A percentile compares a stretch with the other conserved stretches of the same genome.
These are phyloP conservation scores for Gryllus bimaculatus DNA, from an alignment of 1,140 invertebrate genomes.

Conservation along the genomic window DNA sequence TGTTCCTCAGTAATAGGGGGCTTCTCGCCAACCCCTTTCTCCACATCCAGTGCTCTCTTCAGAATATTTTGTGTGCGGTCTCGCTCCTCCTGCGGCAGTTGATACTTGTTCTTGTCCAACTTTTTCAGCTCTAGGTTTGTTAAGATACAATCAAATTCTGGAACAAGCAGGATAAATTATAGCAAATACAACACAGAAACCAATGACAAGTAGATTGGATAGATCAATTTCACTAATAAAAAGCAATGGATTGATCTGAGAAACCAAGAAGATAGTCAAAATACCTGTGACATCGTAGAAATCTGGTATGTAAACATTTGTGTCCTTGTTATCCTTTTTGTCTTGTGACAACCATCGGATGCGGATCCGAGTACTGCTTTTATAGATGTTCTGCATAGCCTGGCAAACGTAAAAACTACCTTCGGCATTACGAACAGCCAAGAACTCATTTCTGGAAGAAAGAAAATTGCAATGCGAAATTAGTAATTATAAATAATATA, in stretches of 20 bases:
- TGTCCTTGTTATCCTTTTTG: conserved; percentile 45
- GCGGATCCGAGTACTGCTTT: conserved; percentile 66
- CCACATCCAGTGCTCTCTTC: conserved; percentile 70
- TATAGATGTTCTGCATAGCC: conserved; percentile 83
- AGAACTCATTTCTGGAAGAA: conserved; percentile 70
- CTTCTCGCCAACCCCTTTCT: conserved; percentile 55
- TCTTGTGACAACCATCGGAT: conserved; percentile 83
- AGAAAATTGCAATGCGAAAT: background rate
- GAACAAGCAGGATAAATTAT: conserved; percentile 28
- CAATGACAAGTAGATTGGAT: background rate
- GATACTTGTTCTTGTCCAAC: conserved; percentile 58
- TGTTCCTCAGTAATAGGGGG: conserved; percentile 68
- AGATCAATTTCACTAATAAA: background rate
- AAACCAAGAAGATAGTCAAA: conserved; percentile 16
- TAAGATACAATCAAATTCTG: conserved; percentile 81
- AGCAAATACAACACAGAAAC: conserved; percentile 18
- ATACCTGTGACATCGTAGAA: conserved; percentile 80
- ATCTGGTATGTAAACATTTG: conserved; percentile 75
- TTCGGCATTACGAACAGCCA: conserved; percentile 80
- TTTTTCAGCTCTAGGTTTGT: conserved; percentile 72
- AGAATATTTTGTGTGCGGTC: conserved; percentile 73
- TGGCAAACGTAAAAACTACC: conserved; percentile 86
- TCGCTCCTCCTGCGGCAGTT: conserved; percentile 60
- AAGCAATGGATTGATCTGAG: background rate
- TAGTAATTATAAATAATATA: no score